Base-by-base conservation (phyloP, 2,888 invertebrate species). In the Acleris cristana region DNA sequence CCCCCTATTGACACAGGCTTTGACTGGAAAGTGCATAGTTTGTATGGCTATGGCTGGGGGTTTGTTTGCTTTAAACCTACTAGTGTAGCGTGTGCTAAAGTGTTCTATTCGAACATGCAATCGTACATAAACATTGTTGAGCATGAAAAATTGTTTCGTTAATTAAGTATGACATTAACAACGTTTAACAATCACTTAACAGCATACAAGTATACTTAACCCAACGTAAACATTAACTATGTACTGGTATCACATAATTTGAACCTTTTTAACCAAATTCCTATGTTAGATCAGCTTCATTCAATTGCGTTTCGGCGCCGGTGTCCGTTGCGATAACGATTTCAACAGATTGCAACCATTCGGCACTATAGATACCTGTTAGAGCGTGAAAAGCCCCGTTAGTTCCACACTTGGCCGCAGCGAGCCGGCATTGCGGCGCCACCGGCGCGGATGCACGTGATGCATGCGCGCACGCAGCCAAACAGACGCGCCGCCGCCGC, bases 401-500 rank as follows among this genome's bases (percentile, higher is more conserved):
- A 88, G 86, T 91, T 84, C 88, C 71, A 60, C 73, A 72, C 67
- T 67, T 74, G 63, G 72, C 86, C 91, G 82, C 83, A 65, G 52
- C 70, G 75, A 74, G 74, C 85, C 85, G 85, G 84, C 82, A 67
- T 73, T 71, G 75, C 75, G 86, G 91, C 90, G 90, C 91, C 83
- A 83, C 76, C 69, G 70, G 69, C 66, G 73, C 73, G 76, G 69
- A 68, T 79, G 90, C 92, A 91, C 91, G 90, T 92, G 91, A 91
- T 87, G 84, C 76, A 81, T 83, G 86, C 88, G 90, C 90, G 77
- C 72, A 86, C 86, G 85, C 87, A 82, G 72, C 72, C 77, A 77
- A 74, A 78, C 90, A 90, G 90, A 90, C 87, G 87, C 84, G 84
- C 82, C 75, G 80, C 76, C 79, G 79, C 80, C 79, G 89, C 91